A percentile compares a stretch with the other conserved stretches of the same genome.
Evolutionary conservation across 2,888 invertebrate species (phyloP).

Genomic region (Thera britannica): DNA sequence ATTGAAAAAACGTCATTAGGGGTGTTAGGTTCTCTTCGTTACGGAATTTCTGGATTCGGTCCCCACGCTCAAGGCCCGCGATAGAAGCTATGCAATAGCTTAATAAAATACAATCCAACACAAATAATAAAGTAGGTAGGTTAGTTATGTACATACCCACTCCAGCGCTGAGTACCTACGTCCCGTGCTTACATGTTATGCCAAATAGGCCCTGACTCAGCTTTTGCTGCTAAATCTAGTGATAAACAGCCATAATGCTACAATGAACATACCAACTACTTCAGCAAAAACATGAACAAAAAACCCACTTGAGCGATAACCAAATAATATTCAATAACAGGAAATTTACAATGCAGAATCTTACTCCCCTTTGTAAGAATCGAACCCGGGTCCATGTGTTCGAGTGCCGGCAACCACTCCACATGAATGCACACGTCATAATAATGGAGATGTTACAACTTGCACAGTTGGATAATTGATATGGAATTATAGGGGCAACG

Average conservation of each 20-base stretch:
- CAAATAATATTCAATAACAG: conserved; percentile 43
- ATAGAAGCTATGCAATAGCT: too few relatives aligned
- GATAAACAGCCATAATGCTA: conserved; percentile 19
- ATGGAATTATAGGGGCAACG: conserved; percentile 71
- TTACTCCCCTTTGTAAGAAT: conserved; percentile 71
- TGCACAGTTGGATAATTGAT: conserved; percentile 68
- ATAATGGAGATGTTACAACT: conserved; percentile 63
- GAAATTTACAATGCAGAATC: conserved; percentile 47
- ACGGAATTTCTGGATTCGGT: too few relatives aligned
- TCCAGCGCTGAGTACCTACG: too few relatives aligned
- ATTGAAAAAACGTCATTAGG: too few relatives aligned
- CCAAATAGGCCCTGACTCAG: too few relatives aligned
- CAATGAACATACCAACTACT: conserved; percentile 24
- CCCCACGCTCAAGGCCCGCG: too few relatives aligned
- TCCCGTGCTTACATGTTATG: too few relatives aligned
- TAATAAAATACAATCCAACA: too few relatives aligned
- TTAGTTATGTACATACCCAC: too few relatives aligned
- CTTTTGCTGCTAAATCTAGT: not conserved
- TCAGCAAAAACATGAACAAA: conserved; percentile 17
- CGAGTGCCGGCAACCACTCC: conserved; percentile 64
- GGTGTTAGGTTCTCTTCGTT: too few relatives aligned
- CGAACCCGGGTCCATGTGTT: conserved; percentile 77
- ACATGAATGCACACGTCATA: conserved; percentile 68
- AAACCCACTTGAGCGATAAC: conserved; percentile 37
- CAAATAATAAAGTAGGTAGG: too few relatives aligned